Conservation (phyloP, 92 coral and sea anemone species). For the Desmophyllum pertusum region DNA sequence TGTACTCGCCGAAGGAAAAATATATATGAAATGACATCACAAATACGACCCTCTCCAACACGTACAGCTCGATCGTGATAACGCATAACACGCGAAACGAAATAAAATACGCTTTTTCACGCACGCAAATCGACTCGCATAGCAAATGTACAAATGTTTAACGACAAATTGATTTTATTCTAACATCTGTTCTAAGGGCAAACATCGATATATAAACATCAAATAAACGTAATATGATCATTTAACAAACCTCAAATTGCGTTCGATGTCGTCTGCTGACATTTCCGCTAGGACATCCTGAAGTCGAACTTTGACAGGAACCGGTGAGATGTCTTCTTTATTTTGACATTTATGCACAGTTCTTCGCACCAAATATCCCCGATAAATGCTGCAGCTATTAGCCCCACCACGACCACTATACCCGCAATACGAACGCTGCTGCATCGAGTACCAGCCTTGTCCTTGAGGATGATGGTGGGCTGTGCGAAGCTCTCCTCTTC, state of each 20-base stretch:
- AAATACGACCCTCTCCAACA: too few relatives aligned
- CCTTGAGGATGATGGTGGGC: slow-evolving; percentile 52
- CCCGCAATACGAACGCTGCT: slow-evolving; percentile 35
- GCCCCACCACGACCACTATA: slow-evolving; percentile 54
- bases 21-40: too few relatives aligned
- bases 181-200: background rate
- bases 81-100: too few relatives aligned
- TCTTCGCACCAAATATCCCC: slow-evolving; percentile 82
- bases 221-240: background rate
- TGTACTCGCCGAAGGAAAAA: too few relatives aligned
- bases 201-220: background rate
- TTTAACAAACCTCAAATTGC: slow-evolving; percentile 63
- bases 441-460: slow-evolving; percentile 35
- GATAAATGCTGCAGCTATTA: slow-evolving; percentile 70
- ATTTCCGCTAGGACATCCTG: slow-evolving; percentile 67
- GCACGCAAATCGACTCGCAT: background rate
- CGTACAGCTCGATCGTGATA: too few relatives aligned
- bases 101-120: background rate
- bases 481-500: slow-evolving; percentile 74
- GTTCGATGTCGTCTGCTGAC: slow-evolving; percentile 78
- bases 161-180: background rate
- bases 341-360: slow-evolving; percentile 61
- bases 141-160: background rate
- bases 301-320: slow-evolving; percentile 26
- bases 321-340: slow-evolving; percentile 22